Evolutionary conservation across 2,113 vertebrate species (phyloP).

Genomic region (Hucho hucho): DNA sequence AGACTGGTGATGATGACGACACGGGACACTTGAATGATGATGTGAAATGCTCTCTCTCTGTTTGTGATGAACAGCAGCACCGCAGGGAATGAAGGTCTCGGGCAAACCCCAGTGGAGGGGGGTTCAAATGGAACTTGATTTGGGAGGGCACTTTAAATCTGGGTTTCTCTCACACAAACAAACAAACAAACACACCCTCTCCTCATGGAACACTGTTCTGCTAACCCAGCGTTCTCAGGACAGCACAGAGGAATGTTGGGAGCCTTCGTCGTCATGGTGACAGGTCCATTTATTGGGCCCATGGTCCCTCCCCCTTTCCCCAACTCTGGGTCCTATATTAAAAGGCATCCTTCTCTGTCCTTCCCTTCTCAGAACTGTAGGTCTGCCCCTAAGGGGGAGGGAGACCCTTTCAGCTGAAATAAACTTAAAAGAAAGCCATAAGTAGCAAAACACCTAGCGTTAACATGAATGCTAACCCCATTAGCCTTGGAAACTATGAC

Average conservation of each 20-base stretch:
- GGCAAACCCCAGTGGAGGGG: not conserved
- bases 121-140: not conserved
- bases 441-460: no score
- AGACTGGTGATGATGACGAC: no score
- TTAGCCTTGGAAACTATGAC: no score
- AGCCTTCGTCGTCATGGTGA: slow-evolving; percentile 22
- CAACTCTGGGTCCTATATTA: not conserved
- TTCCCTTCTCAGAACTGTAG: not conserved
- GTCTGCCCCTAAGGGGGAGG: no score
- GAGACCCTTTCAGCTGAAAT: no score
- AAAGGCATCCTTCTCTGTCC: not conserved
- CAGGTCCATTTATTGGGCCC: slow-evolving; percentile 44
- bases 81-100: not conserved
- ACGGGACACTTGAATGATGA: no score
- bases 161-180: not conserved
- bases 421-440: no score
- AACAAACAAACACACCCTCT: not conserved
- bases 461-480: not conserved
- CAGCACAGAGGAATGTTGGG: slow-evolving; percentile 27
- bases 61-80: no score
- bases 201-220: slow-evolving; percentile 36
- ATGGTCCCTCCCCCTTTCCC: slow-evolving; percentile 16
- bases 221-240: slow-evolving; percentile 39
- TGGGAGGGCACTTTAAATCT: not conserved
- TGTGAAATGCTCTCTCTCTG: no score